Evolutionary conservation across 2,797 vertebrate genomes (phyloP).

Genomic region (Eulemur mongoz): DNA sequence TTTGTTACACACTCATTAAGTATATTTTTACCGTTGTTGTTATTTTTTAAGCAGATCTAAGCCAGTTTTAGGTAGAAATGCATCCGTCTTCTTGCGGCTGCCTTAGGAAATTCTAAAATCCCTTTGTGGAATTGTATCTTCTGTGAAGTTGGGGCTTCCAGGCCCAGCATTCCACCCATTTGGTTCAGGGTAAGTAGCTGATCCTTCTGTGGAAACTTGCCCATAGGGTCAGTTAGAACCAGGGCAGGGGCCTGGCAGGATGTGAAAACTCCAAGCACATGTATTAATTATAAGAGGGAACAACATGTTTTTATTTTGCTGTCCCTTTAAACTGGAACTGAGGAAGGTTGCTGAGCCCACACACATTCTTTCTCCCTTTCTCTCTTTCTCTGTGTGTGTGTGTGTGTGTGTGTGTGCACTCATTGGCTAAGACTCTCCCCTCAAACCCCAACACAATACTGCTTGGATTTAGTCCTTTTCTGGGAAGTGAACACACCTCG

Average conservation of each 20-base stretch:
- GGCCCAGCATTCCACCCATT: neutral
- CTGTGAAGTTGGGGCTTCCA: neutral
- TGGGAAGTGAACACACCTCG: neutral
- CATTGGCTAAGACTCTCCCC: neutral
- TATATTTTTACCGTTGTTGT: neutral
- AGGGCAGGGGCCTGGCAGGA: neutral
- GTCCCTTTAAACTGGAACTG: neutral
- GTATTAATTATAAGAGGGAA: neutral
- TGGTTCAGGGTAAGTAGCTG: neutral
- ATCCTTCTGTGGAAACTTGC: neutral
- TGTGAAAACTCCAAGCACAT: neutral
- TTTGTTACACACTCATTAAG: neutral
- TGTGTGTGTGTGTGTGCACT: no score
- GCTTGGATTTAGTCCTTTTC: neutral
- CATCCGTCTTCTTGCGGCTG: neutral
- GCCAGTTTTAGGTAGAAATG: neutral
- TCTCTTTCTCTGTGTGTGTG: no score
- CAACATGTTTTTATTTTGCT: neutral
- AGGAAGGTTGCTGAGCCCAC: neutral
- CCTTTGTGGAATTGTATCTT: neutral
- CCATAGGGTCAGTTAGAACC: neutral
- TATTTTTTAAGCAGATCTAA: conserved; percentile 42
- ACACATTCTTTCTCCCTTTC: neutral
- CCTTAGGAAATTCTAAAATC: neutral
- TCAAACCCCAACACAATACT: neutral